phyloP scores from a whole-genome alignment of 2,797 vertebrate species.

The Pangasius macronema region DNA sequence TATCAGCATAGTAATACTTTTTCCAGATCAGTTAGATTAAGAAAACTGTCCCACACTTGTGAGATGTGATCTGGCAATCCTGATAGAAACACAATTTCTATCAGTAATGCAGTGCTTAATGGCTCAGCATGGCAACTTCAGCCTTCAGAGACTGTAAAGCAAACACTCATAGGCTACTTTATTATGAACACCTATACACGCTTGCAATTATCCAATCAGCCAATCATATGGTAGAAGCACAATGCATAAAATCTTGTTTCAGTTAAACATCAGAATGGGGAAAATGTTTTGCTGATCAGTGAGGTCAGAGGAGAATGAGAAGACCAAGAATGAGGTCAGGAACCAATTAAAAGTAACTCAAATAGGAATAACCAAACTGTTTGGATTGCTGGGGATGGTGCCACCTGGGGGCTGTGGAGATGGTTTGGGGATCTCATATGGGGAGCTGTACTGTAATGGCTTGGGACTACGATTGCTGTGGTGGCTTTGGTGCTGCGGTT shows the following conservation, averaged over 20 bases:
- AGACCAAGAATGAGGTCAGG: neutral
- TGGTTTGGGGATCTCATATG: too few species aligned
- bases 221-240: neutral
- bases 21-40: too few species aligned
- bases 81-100: too few species aligned
- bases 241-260: neutral
- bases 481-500: too few species aligned
- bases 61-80: neutral
- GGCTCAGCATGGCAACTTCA: neutral
- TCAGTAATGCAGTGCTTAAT: neutral
- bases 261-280: neutral
- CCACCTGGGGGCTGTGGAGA: too few species aligned
- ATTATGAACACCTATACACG: neutral
- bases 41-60: neutral
- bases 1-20: neutral
- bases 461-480: too few species aligned
- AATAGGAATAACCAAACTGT: neutral
- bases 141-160: neutral
- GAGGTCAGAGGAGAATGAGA: neutral
- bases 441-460: too few species aligned
- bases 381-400: too few species aligned
- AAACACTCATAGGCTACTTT: neutral
- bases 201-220: neutral
- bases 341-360: neutral
- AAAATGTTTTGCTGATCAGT: neutral